Percentiles rank a stretch among this genome's conserved stretches.
phyloP scores from a whole-genome alignment of 2,113 vertebrate species.

The Fregetta grallaria region DNA sequence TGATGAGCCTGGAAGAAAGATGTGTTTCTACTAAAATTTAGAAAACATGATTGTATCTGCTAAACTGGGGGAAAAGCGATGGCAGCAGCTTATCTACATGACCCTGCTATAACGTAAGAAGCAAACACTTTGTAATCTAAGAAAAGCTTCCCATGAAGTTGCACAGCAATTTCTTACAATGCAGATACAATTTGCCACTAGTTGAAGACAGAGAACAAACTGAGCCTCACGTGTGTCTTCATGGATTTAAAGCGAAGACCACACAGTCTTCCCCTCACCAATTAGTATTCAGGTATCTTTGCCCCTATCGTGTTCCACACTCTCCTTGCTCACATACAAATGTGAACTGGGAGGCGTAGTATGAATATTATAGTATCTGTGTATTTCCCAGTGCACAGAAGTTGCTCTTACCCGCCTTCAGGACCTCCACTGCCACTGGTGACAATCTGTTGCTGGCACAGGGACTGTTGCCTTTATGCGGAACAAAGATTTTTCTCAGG shows the following conservation, averaged over 20 bases:
- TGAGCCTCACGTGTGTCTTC: background rate
- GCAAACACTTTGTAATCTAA: background rate
- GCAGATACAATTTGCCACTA: background rate
- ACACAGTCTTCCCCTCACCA: background rate
- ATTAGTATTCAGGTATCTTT: background rate
- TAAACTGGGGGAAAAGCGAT: background rate
- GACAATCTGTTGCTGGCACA: background rate
- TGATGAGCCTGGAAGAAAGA: background rate
- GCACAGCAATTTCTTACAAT: background rate
- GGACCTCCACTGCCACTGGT: background rate
- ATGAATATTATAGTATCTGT: background rate
- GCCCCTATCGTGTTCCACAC: rapidly evolving
- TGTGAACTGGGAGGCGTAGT: background rate
- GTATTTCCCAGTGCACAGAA: background rate
- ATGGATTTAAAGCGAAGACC: background rate
- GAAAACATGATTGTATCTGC: background rate
- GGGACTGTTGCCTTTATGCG: background rate
- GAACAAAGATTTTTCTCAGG: background rate
- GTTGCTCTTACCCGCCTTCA: background rate
- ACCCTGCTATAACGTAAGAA: background rate
- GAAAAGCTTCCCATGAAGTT: background rate
- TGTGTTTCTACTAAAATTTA: background rate
- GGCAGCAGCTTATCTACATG: background rate
- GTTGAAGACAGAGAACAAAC: background rate
- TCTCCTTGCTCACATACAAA: background rate